Base-by-base conservation (phyloP, 1,140 invertebrate species). In the Pseudoatta argentina region DNA sequence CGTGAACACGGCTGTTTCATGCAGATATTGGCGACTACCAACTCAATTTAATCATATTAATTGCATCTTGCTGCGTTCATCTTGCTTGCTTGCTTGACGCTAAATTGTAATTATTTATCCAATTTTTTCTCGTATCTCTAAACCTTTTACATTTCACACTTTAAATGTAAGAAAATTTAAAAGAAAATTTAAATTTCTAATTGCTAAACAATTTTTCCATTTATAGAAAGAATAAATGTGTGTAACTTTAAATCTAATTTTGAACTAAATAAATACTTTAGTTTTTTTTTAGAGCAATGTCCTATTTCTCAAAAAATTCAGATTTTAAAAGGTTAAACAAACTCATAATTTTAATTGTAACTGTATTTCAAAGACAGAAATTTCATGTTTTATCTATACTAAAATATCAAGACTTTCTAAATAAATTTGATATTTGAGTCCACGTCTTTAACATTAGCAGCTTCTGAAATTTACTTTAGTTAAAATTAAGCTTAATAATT, bases 401-500 rank as follows among this genome's bases (percentile, higher is more conserved):
- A 57, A 57, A 73, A 73, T 21, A 39, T 30, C n/a, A 34, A 34
- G 6, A 34, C 2, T 39, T 59, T 30, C n/a, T 6, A 64, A 63
- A 48, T 44, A 48, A 66, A 66, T 66, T 75, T 75, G 8, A 21
- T 24, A 44, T 75, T 59, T 34, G 53, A 59, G 55, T 75, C 10
- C 44, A 48, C 59, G 75, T 27, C 39, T 66, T 78, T 78, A 66
- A 21, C 24, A 66, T 48, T 66, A 48, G 12, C 59, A 21, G 39
- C 10, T 64, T 48, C 76, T 48, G 44, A 64, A 66, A 66, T 48
- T 78, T 30, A 78, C 30, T 34, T 66, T 51, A 66, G 18, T 30
- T 66, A 12, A 48, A 78, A 16, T 66, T 66, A 78, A 30, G 39
- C 59, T 78, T 21, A 30, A n/a, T 78, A 66, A 78, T 66, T 64